Evolutionary conservation across 2,113 vertebrate genomes (phyloP).

Genomic region (Eptesicus fuscus): DNA sequence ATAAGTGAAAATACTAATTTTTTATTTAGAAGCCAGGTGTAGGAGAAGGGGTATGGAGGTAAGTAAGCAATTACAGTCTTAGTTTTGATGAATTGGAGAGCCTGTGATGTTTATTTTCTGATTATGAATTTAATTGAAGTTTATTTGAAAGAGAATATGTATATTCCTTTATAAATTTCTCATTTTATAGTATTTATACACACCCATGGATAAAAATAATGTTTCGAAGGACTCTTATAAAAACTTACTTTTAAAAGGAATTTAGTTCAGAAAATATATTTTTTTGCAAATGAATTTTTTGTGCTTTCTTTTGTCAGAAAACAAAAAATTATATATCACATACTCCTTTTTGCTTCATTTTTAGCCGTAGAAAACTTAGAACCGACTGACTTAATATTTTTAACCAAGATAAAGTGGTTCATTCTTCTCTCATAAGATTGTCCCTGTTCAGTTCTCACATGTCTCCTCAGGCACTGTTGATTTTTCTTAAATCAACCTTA

Average conservation of each 20-base stretch:
- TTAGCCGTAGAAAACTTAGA: slow-evolving; percentile 19
- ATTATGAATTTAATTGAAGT: background rate
- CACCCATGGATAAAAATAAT: slow-evolving; percentile 30
- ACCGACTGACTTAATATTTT: background rate
- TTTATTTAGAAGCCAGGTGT: slow-evolving; percentile 28
- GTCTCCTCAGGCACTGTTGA: background rate
- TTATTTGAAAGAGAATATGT: slow-evolving; percentile 5
- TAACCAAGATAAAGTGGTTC: background rate
- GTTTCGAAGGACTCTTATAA: slow-evolving; percentile 6
- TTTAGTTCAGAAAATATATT: slow-evolving; percentile 37
- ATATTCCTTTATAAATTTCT: background rate
- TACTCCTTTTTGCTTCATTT: slow-evolving; percentile 29
- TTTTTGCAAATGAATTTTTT: slow-evolving; percentile 41
- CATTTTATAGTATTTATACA: slow-evolving; percentile 33
- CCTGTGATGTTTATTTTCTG: background rate
- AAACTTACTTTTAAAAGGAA: background rate
- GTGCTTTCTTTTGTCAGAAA: slow-evolving; percentile 35
- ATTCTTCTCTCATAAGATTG: slow-evolving; percentile 17
- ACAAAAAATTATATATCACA: background rate
- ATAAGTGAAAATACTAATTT: background rate
- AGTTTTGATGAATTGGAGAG: background rate
- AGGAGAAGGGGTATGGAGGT: background rate
- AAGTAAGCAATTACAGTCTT: slow-evolving; percentile 12
- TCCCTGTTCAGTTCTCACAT: slow-evolving; percentile 16
- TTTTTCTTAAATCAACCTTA: background rate